Evolutionary conservation across 2,113 vertebrate genomes (phyloP), one percentile per base, ranked within the genome.

Genomic region (Buteo buteo): DNA sequence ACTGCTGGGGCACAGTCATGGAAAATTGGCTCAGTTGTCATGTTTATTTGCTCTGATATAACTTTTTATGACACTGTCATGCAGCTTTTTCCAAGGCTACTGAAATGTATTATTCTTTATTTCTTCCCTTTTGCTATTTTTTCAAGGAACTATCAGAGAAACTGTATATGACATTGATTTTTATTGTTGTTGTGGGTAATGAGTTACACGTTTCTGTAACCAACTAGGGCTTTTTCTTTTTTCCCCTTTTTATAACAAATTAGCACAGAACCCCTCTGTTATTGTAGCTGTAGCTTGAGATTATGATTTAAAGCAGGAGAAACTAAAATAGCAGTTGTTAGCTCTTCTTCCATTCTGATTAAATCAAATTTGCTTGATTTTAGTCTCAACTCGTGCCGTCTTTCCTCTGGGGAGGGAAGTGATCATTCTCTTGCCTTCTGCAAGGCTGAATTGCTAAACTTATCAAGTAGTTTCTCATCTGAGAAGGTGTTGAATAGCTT

Each of bases 21-120:
- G 96, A 97, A 97, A 95, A 55, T 94, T 96, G 94, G 93, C 95
- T 93, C 9, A 0, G 45, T 80, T 88, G 36, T 74, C 1, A 1
- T 90, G 91, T 94, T 90, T 96, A 74, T 96, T 96, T 95, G 79
- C 82, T 86, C 82, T 78, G 94, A 96, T 96, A 96, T 1, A 82
- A 91, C 85, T 90, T 94, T 18, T 83, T 81, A 67, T 91, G 89
- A 88, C 74, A 61, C 32, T 69, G 62, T 34, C 74, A 36, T 77
- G 84, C 62, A 91, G 93, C 45, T 96, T 96, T 96, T 96, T 90
- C 94, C 93, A 91, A 64, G 74, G 38, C 78, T 87, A 20, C 25
- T 92, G 95, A 95, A 96, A 86, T 86, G 47, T 86, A 34, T 70
- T 91, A 22, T 65, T 89, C 50, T 93, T 69, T 72, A 64, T 82